Conservation (phyloP, 2,888 invertebrate genomes). For the Hecatera dysodea region DNA sequence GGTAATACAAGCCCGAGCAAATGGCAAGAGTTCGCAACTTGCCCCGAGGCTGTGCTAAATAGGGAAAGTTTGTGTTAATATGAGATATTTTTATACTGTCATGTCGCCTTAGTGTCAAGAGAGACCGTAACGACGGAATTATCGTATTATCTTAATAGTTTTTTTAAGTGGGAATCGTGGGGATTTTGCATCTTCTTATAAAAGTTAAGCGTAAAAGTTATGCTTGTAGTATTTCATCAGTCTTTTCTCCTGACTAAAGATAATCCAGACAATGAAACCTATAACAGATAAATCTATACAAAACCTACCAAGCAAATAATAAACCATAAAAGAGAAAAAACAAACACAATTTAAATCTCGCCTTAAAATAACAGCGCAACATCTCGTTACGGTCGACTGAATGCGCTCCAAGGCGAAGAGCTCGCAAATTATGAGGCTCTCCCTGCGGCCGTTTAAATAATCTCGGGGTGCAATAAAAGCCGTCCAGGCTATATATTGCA, state of each 20-base stretch:
- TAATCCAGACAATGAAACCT: constrained; percentile 4
- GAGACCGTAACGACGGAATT: constrained; percentile 33
- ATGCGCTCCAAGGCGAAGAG: constrained; percentile 70
- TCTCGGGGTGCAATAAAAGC: constrained; percentile 82
- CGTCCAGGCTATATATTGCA: constrained; percentile 78
- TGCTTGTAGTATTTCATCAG: not conserved
- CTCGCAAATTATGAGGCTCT: constrained; percentile 77
- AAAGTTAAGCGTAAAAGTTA: constrained; percentile 11
- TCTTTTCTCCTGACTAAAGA: not conserved
- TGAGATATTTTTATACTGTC: constrained; percentile 71
- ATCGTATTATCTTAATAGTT: constrained; percentile 54
- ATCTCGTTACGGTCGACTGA: constrained; percentile 71
- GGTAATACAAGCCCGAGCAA: constrained; percentile 71
- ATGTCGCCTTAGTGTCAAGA: constrained; percentile 62
- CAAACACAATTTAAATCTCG: constrained; percentile 64
- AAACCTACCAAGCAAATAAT: constrained; percentile 29
- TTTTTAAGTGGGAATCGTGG: constrained; percentile 36
- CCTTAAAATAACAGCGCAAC: constrained; percentile 70
- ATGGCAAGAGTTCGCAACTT: constrained; percentile 70
- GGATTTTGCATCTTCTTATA: constrained; percentile 1
- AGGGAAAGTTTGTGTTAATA: constrained; percentile 77
- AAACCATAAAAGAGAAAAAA: constrained; percentile 42
- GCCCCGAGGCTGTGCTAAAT: constrained; percentile 73
- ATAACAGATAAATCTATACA: constrained; percentile 7
- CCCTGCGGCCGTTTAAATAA: constrained; percentile 82